Conservation (phyloP, 2,797 vertebrate genomes). For the Calcarius lapponicus region DNA sequence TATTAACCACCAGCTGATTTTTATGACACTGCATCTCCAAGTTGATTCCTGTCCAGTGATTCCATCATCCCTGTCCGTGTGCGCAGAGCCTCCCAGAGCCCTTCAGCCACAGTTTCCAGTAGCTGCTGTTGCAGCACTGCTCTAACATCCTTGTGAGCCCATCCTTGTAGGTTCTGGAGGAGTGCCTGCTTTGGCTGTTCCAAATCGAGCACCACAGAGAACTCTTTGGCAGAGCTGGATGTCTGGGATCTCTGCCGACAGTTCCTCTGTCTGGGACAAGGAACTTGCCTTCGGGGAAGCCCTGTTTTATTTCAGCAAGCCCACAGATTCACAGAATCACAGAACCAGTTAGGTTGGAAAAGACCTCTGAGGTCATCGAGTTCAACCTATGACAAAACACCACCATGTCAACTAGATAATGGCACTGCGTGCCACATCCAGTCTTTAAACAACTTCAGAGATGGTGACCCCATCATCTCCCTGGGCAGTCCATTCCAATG, state of each 20-base stretch:
- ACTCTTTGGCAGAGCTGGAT: neutral
- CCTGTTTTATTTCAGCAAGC: neutral
- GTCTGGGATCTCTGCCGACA: neutral
- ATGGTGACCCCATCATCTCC: neutral
- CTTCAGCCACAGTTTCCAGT: neutral
- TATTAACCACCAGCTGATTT: neutral
- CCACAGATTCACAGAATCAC: neutral
- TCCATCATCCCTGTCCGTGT: neutral
- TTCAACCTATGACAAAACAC: neutral
- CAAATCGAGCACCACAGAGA: fast-evolving
- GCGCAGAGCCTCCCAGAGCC: neutral
- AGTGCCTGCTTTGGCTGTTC: neutral
- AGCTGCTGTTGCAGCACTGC: fast-evolving
- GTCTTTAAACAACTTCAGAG: neutral
- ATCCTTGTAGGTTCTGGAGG: neutral
- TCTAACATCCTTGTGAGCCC: neutral
- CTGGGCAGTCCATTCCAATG: neutral
- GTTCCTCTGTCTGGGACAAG: neutral
- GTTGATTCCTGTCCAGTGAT: neutral
- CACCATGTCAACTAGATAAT: neutral
- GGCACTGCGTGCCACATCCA: neutral
- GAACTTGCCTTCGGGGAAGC: neutral
- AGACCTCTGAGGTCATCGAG: neutral
- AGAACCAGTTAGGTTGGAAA: neutral
- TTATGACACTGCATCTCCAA: neutral